Evolutionary conservation across 2,888 invertebrate species (phyloP).

Genomic region (Liodrosophila aerea): DNA sequence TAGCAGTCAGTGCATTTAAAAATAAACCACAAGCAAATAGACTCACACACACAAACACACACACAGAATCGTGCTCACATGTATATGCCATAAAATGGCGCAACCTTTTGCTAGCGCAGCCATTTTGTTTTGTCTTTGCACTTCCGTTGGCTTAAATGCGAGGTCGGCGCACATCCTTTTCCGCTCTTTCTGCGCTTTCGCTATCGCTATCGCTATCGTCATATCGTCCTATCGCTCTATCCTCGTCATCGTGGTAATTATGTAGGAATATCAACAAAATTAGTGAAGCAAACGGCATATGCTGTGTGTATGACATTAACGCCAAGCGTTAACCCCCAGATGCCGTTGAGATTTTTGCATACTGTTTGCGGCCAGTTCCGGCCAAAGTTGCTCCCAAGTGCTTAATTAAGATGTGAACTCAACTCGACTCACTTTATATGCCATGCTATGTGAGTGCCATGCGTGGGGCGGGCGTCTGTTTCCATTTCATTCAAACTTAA

Average conservation of each 20-base stretch:
- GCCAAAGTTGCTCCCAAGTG: constrained; percentile 66
- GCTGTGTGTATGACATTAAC: constrained; percentile 51
- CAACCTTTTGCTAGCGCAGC: constrained; percentile 67
- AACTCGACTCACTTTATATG: constrained; percentile 42
- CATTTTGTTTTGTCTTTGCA: constrained; percentile 72
- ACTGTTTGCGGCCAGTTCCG: constrained; percentile 49
- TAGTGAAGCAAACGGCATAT: constrained; percentile 54
- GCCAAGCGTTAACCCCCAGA: constrained; percentile 42
- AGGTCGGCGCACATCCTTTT: constrained; percentile 59
- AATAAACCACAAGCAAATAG: constrained; percentile 72
- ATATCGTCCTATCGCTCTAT: too few species aligned
- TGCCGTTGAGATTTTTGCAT: constrained; percentile 62
- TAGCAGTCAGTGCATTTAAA: constrained; percentile 67
- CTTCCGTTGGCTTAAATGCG: constrained; percentile 72
- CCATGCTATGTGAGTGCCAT: constrained; percentile 10
- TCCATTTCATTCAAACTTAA: constrained; percentile 77
- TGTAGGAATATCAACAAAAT: constrained; percentile 63
- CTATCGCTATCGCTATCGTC: constrained; percentile 23
- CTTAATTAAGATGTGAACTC: constrained; percentile 67
- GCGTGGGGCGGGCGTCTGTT: constrained; percentile 31
- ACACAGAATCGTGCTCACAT: constrained; percentile 1
- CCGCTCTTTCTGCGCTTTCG: constrained; percentile 21
- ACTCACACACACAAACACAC: constrained; percentile 22
- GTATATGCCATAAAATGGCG: constrained; percentile 54
- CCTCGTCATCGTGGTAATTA: constrained; percentile 56